Percentiles rank a stretch among this genome's conserved stretches.
Evolutionary conservation across 2,888 invertebrate species (phyloP).

Genomic region (Rotaria sp.): DNA sequence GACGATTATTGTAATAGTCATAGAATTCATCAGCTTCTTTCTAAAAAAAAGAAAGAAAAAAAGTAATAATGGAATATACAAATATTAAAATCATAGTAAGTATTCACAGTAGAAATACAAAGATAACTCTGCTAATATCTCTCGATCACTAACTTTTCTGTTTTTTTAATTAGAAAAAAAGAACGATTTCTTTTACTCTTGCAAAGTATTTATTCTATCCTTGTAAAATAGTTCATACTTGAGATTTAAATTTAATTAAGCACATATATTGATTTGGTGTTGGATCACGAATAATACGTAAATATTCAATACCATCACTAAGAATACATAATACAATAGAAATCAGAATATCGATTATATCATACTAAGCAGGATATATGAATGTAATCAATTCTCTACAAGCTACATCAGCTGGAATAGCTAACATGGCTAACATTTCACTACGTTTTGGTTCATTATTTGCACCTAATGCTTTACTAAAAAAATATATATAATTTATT

Average conservation of each 20-base stretch:
- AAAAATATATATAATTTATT: constrained; percentile 42
- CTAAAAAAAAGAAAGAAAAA: constrained; percentile 55
- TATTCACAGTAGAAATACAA: too few relatives aligned
- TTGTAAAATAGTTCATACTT: constrained; percentile 50
- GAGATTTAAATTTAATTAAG: constrained; percentile 69
- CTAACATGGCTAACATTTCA: constrained; percentile 59
- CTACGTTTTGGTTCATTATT: constrained; percentile 60
- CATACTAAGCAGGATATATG: constrained; percentile 73
- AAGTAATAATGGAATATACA: neutral
- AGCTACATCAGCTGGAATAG: constrained; percentile 59
- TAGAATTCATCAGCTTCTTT: constrained; percentile 82
- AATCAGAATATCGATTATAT: neutral
- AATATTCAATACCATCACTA: constrained; percentile 74
- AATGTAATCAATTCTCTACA: constrained; percentile 87
- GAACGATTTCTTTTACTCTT: too few relatives aligned
- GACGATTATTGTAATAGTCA: constrained; percentile 78
- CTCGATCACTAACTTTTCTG: too few relatives aligned
- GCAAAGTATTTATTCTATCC: too few relatives aligned
- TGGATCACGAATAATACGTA: constrained; percentile 78
- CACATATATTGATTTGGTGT: constrained; percentile 94
- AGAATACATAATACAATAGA: neutral
- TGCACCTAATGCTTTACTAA: constrained; percentile 61
- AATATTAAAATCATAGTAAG: too few relatives aligned
- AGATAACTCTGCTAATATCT: too few relatives aligned
- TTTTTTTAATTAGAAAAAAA: too few relatives aligned